phyloP scores from a whole-genome alignment of 2,888 invertebrate genomes.

The Rhagium mordax region DNA sequence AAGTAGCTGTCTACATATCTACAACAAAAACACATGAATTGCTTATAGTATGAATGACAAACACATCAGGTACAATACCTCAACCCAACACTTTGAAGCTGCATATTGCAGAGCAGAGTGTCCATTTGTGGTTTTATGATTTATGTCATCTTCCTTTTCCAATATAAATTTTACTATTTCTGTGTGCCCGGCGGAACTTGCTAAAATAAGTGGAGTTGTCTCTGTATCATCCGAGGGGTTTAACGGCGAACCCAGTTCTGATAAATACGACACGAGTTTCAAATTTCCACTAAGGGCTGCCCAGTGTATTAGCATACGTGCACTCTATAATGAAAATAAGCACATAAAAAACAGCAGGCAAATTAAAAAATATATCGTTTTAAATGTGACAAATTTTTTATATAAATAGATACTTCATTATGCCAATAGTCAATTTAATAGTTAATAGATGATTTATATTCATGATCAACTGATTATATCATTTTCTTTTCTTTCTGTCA shows the following conservation, averaged over 20 bases:
- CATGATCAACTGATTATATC: too few species aligned
- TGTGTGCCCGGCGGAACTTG: conserved; percentile 83
- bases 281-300: conserved; percentile 85
- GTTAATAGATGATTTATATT: too few species aligned
- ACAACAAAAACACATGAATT: conserved; percentile 45
- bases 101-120: conserved; percentile 90
- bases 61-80: conserved; percentile 69
- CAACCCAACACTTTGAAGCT: conserved; percentile 85
- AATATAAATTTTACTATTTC: conserved; percentile 80
- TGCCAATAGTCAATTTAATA: too few species aligned
- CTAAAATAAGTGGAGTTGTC: conserved; percentile 85
- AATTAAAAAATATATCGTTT: too few species aligned
- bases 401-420: too few species aligned
- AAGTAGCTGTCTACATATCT: conserved; percentile 81
- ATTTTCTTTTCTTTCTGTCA: too few species aligned
- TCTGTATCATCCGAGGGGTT: conserved; percentile 83
- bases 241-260: conserved; percentile 78
- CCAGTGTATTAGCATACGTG: conserved; percentile 84
- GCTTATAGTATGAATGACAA: background rate
- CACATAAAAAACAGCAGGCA: background rate
- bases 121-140: conserved; percentile 81
- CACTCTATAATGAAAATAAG: conserved; percentile 73
- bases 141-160: conserved; percentile 80
- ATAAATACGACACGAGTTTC: conserved; percentile 79
- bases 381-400: too few species aligned